These are phyloP conservation scores for Clunio marinus DNA, from an alignment of 2,888 invertebrate genomes.

Conservation along the genomic window DNA sequence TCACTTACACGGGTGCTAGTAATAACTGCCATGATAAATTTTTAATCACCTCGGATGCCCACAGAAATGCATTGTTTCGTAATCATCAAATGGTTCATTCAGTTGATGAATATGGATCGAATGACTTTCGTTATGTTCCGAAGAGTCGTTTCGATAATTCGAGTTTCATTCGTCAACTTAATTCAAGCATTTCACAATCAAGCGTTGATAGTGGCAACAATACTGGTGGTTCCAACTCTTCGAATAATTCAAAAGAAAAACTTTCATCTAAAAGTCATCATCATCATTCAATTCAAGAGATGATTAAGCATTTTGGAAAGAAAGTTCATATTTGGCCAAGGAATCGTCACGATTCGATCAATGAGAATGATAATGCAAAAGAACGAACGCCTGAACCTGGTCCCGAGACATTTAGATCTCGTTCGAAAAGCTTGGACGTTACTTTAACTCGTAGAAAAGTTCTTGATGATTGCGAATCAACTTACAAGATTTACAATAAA, in stretches of 20 bases:
- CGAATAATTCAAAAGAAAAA: constrained; percentile 31
- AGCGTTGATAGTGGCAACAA: constrained; percentile 39
- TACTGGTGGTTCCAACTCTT: not conserved
- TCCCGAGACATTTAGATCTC: constrained; percentile 65
- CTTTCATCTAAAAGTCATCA: constrained; percentile 52
- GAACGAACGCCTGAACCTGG: constrained; percentile 53
- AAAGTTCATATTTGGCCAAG: constrained; percentile 70
- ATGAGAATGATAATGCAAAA: constrained; percentile 51
- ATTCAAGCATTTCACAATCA: constrained; percentile 42
- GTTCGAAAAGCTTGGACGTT: constrained; percentile 74
- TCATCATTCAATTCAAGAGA: constrained; percentile 70
- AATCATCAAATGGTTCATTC: constrained; percentile 47
- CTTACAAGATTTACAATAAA: constrained; percentile 74
- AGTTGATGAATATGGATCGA: constrained; percentile 47
- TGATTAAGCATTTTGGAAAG: constrained; percentile 71
- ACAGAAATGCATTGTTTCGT: constrained; percentile 45
- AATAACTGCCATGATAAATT: constrained; percentile 46
- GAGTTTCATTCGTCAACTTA: constrained; percentile 48
- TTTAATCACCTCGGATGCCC: constrained; percentile 46
- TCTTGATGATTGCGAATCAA: constrained; percentile 73
- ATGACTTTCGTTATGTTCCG: constrained; percentile 41
- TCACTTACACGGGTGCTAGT: constrained; percentile 49
- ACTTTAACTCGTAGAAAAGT: constrained; percentile 55
- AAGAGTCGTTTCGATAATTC: constrained; percentile 49
- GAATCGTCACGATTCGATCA: constrained; percentile 51